phyloP scores from a whole-genome alignment of 2,113 vertebrate species.

The Climacteris rufus region DNA sequence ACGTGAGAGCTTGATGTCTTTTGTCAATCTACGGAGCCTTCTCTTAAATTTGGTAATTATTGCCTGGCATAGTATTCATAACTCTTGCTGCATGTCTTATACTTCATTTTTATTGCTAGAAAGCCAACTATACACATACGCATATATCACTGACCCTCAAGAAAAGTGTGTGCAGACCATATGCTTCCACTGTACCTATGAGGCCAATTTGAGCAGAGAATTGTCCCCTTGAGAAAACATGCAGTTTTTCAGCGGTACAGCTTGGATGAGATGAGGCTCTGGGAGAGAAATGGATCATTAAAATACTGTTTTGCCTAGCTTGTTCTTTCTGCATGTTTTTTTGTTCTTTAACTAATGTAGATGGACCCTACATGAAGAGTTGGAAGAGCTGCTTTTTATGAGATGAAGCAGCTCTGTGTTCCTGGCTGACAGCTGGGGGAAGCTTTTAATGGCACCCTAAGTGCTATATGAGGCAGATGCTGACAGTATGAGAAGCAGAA shows the following conservation, averaged over 20 bases:
- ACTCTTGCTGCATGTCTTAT: neutral
- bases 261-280: neutral
- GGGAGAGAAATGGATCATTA: neutral
- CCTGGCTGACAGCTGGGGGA: neutral
- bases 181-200: neutral
- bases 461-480: neutral
- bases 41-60: neutral
- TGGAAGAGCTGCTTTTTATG: neutral
- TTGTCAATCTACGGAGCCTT: neutral
- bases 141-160: neutral
- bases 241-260: neutral
- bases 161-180: neutral
- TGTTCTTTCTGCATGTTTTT: neutral
- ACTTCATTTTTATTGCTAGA: neutral
- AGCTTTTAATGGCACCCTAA: neutral
- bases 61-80: neutral
- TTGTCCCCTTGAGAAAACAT: neutral
- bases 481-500: neutral
- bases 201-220: neutral
- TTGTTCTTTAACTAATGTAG: neutral
- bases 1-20: neutral
- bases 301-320: neutral
- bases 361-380: neutral
- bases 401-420: neutral
- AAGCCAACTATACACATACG: neutral